phyloP scores from a whole-genome alignment of 2,888 invertebrate species.

The Catocala nupta region DNA sequence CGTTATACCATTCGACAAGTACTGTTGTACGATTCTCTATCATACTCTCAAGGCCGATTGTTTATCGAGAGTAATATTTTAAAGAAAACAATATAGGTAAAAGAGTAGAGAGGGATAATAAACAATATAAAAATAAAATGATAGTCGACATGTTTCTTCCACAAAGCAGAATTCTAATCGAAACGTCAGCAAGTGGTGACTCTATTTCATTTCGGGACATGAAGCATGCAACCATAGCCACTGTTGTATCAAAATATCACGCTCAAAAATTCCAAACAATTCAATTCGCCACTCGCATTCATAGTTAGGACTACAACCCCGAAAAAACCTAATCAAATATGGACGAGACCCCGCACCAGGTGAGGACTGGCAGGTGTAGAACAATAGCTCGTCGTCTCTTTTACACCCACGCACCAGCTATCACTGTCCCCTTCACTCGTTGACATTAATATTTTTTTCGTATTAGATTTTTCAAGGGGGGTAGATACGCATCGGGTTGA shows the following conservation, averaged over 20 bases:
- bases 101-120: too few relatives aligned
- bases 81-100: too few relatives aligned
- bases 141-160: too few relatives aligned
- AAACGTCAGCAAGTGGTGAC: constrained; percentile 29
- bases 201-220: constrained; percentile 34
- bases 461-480: constrained; percentile 69
- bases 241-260: constrained; percentile 36
- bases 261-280: constrained; percentile 52
- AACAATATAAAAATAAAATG: too few relatives aligned
- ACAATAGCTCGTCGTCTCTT: constrained; percentile 70
- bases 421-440: constrained; percentile 54
- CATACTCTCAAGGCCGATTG: constrained; percentile 11
- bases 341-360: constrained; percentile 75
- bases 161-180: not conserved
- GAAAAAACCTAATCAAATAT: constrained; percentile 83
- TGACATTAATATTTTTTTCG: constrained; percentile 72
- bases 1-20: constrained; percentile 17
- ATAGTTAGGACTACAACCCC: constrained; percentile 75
- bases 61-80: too few relatives aligned
- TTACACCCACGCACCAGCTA: constrained; percentile 58
- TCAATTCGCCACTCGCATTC: constrained; percentile 60
- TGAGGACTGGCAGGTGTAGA: constrained; percentile 81
- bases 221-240: constrained; percentile 16
- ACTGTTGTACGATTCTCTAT: constrained; percentile 17
- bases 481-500: constrained; percentile 70